Base-by-base conservation (phyloP, 2,113 vertebrate species). In the Cyanoderma ruficeps region DNA sequence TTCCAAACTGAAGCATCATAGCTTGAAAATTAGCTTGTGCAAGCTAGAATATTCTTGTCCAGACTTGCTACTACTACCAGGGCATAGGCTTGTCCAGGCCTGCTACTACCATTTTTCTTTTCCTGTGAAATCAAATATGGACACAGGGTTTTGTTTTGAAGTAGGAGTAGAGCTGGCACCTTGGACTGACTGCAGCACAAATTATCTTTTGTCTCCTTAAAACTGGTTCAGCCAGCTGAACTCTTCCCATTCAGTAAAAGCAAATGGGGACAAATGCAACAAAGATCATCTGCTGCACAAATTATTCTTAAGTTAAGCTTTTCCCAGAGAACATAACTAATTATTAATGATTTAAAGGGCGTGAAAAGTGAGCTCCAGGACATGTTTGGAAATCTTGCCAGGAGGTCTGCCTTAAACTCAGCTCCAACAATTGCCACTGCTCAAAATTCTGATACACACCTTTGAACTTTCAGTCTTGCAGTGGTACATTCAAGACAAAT, bases 361-460 rank as follows among this genome's bases (percentile, higher is more conserved):
- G 42, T 53, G 53, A 49, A 82, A 87, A 69, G 69, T 3, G 7
- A 93, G 41, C 22, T 92, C 31, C 76, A 78, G 63, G 15, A 81
- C 33, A 30, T 0, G 1, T 92, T 68, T 63, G 33, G 65, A 86
- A 90, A 70, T 72, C 33, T 70, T 74, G 39, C 68, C 79, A 63
- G 64, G 19, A 91, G 71, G 35, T 55, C 53, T 71, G 15, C 50
- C 80, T 85, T 68, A 63, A 56, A 64, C 42, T 75, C 57, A 67
- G 30, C 74, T 82, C 5, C 2, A 78, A 74, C 55, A 86, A 63
- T 35, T 75, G 69, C 44, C 21, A n/a, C 64, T 76, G 60, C 49
- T 84, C 95, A 84, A 60, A 86, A 93, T 93, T 92, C 90, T 86
- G 44, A 56, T 44, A 24, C 93, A 83, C 72, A 83, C 61, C 67